These are phyloP conservation scores for Ichneumoninae sp. DNA, from an alignment of 2,888 invertebrate species.

Conservation along the genomic window DNA sequence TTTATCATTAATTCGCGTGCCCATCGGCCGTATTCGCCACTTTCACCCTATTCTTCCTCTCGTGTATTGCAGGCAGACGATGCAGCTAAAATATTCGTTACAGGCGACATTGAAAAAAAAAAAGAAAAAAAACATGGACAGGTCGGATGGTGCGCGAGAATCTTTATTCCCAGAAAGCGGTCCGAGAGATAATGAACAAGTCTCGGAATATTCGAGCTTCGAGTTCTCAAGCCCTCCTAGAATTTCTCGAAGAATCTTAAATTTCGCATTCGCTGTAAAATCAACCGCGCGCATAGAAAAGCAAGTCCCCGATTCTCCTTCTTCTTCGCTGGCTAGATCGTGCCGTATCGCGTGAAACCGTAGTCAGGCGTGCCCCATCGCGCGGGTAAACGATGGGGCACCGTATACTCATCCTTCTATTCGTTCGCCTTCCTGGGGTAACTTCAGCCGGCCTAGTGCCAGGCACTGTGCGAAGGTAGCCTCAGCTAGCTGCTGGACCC, in stretches of 20 bases:
- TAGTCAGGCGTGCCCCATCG: constrained; percentile 64
- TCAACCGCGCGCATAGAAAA: constrained; percentile 35
- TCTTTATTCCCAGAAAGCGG: neutral
- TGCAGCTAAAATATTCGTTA: too few species aligned
- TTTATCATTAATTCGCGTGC: neutral
- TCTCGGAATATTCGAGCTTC: constrained; percentile 15
- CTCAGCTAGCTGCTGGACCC: constrained; percentile 58
- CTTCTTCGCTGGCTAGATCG: constrained; percentile 33
- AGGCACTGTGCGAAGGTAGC: constrained; percentile 53
- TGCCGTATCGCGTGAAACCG: constrained; percentile 69
- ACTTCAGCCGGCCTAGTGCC: constrained; percentile 68
- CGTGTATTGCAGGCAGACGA: neutral
- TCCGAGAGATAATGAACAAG: neutral
- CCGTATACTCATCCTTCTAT: constrained; percentile 47
- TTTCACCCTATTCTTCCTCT: neutral
- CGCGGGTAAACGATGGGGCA: constrained; percentile 24
- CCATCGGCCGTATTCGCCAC: neutral
- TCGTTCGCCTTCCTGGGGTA: constrained; percentile 67
- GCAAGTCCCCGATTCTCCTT: constrained; percentile 39
- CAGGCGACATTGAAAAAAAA: neutral
- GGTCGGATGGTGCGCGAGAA: neutral
- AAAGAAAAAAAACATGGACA: neutral
- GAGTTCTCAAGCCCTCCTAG: constrained; percentile 27
- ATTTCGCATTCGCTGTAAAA: constrained; percentile 42
- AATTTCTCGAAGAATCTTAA: constrained; percentile 38